Percentiles rank a stretch among this genome's conserved stretches.
phyloP scores from a whole-genome alignment of 2,797 vertebrate genomes.

The Xyrichtys novacula region DNA sequence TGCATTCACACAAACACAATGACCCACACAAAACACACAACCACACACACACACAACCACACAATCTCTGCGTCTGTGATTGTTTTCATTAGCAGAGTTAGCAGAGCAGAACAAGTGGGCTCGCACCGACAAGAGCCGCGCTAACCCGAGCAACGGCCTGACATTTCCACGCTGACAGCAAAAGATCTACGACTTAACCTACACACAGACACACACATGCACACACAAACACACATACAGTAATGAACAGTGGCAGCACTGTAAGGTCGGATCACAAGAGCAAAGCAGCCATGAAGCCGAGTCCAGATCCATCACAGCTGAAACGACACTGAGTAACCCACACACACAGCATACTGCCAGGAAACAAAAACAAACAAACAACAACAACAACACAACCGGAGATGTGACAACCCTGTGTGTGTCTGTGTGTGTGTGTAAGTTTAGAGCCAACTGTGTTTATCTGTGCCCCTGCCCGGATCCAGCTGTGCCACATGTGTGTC shows the following conservation, averaged over 20 bases:
- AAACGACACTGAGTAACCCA: conserved; percentile 20
- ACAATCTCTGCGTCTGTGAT: conserved; percentile 12
- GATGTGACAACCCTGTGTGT: background rate
- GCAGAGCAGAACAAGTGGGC: conserved; percentile 63
- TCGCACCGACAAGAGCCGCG: conserved; percentile 32
- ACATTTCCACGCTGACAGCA: conserved; percentile 68
- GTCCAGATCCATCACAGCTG: conserved; percentile 46
- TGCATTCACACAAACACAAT: conserved; percentile 17
- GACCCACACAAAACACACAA: conserved; percentile 27
- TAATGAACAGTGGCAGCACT: conserved; percentile 61
- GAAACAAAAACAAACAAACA: conserved; percentile 31
- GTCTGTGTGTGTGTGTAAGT: background rate
- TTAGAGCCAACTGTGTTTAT: conserved; percentile 43
- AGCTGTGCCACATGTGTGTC: conserved; percentile 47
- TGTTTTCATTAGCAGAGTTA: conserved; percentile 67
- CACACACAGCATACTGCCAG: conserved; percentile 29
- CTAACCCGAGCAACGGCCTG: conserved; percentile 64
- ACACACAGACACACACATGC: conserved; percentile 28
- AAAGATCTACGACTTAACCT: conserved; percentile 58
- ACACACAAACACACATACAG: background rate
- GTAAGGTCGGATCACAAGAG: conserved; percentile 17
- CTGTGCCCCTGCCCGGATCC: conserved; percentile 33
- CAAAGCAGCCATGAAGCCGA: conserved; percentile 29
- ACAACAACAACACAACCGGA: conserved; percentile 27
- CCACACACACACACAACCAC: conserved; percentile 24